Base-by-base conservation (phyloP, 2,888 invertebrate genomes). In the Cosmia trapezina region DNA sequence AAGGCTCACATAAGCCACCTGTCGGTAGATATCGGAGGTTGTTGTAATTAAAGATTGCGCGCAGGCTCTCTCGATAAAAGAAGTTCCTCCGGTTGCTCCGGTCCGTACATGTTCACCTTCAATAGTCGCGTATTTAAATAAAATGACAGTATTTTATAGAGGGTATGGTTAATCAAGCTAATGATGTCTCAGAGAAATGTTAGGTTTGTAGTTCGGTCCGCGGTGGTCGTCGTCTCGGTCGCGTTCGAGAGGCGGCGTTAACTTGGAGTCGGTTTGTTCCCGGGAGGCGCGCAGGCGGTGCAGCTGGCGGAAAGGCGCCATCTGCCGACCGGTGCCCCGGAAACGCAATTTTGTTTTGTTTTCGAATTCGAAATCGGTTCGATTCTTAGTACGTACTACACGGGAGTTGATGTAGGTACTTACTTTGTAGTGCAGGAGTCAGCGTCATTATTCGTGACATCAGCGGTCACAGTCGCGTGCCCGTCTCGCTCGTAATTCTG, bases 291-390 rank as follows among this genome's bases (percentile, higher is more conserved):
- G 37, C 37, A 37, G 37, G 37, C 84, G 86, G 80, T 86, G 92
- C 96, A 96, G 96, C 95, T 96, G 96, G 94, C 96, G 96, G 96
- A 95, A 94, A 89, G 92, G 90, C 94, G 95, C 95, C 96, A 96
- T 96, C 94, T 96, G 96, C 90, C 89, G 90, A 87, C 87, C 91
- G 91, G 86, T 76, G 92, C 94, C 94, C 94, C 94, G 94, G 96
- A 96, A 96, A 94, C 89, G 92, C 90, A 91, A 93, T 91, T 94
- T 89, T 90, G 92, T 94, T 95, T 93, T 92, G 93, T 94, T 95
- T 94, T 94, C 89, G 88, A 90, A 90, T 89, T 90, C 89, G 83
- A 89, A 90, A 89, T 91, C 89, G 86, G 80, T 81, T 92, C 90
- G 90, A 91, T 93, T 91, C 89, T 86, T 83, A 37, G 37, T 37